Conservation (phyloP, 2,888 invertebrate genomes). For the Eupelmus urozonus region DNA sequence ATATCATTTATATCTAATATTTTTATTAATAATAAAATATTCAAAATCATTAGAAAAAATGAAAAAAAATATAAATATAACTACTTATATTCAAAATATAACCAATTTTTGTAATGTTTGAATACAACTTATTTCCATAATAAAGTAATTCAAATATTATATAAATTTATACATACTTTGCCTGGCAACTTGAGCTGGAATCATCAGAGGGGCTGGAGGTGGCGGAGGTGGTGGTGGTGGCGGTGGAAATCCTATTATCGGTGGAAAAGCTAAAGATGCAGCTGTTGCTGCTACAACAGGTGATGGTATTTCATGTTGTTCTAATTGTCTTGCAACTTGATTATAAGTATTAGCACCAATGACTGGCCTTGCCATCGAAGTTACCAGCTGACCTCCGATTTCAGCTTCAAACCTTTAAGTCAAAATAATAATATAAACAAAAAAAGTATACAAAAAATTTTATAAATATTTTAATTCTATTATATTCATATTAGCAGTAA, state of each 20-base stretch:
- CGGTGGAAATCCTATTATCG: slow-evolving; percentile 80
- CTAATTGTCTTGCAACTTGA: slow-evolving; percentile 83
- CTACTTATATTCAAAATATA: not conserved
- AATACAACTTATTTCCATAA: not conserved
- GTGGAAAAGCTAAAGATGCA: slow-evolving; percentile 76
- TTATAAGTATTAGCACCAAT: slow-evolving; percentile 87
- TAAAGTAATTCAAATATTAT: slow-evolving; percentile 24
- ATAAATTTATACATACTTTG: slow-evolving; percentile 70
- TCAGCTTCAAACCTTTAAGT: slow-evolving; percentile 89
- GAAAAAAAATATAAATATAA: not conserved
- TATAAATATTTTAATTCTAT: too few relatives aligned
- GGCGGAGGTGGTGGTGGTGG: slow-evolving; percentile 85
- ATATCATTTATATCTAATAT: slow-evolving; percentile 1
- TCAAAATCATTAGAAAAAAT: not conserved
- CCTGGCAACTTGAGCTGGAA: slow-evolving; percentile 83
- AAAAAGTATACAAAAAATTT: too few relatives aligned
- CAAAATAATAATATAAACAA: not conserved
- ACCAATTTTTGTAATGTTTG: slow-evolving; percentile 16
- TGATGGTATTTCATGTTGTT: slow-evolving; percentile 80
- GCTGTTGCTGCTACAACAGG: slow-evolving; percentile 73
- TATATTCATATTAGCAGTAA: too few relatives aligned
- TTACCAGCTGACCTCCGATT: slow-evolving; percentile 83
- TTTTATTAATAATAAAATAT: slow-evolving; percentile 10
- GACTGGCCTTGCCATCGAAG: slow-evolving; percentile 81
- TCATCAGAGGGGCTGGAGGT: slow-evolving; percentile 83